Conservation (phyloP, 2,113 vertebrate genomes). For the Grammomys surdaster region DNA sequence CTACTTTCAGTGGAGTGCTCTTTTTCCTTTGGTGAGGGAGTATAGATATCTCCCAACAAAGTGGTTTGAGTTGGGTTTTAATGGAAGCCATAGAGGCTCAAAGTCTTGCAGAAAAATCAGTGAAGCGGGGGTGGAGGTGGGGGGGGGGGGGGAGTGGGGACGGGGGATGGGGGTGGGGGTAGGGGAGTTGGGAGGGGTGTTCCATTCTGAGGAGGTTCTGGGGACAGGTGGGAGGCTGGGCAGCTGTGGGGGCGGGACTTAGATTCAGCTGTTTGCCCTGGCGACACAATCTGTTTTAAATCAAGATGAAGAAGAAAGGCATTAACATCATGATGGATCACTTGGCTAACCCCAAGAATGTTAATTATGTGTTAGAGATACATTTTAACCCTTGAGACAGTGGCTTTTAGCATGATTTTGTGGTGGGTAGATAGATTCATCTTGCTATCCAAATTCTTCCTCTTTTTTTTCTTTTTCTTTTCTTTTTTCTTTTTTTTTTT, state of each 20-base stretch:
- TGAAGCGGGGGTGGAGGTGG: background rate
- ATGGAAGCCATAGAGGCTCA: background rate
- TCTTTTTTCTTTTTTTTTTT: background rate
- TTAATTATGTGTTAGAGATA: background rate
- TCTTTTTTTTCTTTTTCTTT: background rate
- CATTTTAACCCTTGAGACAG: background rate
- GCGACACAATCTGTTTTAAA: background rate
- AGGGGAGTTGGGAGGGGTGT: background rate
- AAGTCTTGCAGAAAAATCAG: background rate
- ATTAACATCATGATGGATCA: background rate
- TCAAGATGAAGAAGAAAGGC: background rate
- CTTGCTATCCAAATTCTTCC: background rate
- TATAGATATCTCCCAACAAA: background rate
- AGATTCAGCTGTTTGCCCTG: background rate
- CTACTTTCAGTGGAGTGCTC: background rate
- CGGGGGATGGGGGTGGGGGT: too few species aligned
- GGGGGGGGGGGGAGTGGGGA: too few species aligned
- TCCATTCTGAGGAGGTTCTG: background rate
- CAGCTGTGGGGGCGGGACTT: background rate
- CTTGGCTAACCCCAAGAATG: background rate
- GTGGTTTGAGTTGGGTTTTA: constrained; percentile 3
- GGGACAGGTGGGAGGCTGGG: background rate
- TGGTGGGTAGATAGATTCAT: background rate
- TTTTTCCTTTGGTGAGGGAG: background rate
- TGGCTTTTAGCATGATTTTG: constrained; percentile 12